Evolutionary conservation across 2,888 invertebrate species (phyloP), one percentile per base, ranked within the genome.

Genomic region (Caenorhabditis parvicauda): DNA sequence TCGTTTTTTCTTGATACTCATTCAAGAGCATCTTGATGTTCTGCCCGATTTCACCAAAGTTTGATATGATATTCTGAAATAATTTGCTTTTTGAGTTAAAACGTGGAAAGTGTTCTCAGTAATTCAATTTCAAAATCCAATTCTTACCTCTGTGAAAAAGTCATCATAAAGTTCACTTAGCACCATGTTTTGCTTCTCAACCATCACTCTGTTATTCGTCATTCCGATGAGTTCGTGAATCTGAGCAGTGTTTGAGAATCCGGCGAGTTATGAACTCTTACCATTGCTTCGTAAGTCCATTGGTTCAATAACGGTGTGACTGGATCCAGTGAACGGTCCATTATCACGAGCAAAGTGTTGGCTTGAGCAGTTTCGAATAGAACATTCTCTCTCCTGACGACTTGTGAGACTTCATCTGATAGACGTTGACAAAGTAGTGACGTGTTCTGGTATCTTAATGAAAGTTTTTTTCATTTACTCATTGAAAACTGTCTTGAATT

Each of bases 281-380:
- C 78, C 98, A 99, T 98, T 1, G 98, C 98, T 83, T 99, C 96
- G 84, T 99, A 99, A 0, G 96, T 98, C 98, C 98, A 99, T 86
- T 93, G 91, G 83, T 91, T 93, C 28, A 99, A 84, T 53, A 99
- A 83, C 0, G 98, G 98, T 0, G 98, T 95, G 6, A 96, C 89
- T 0, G 94, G 90, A 84, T 99, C 98, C 81, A 91, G 91, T 72
- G 91, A 86, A 68, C 98, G 86, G 82, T 99, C 98, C 35, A 99
- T 81, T 63, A 99, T 89, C 29, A 99, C 83, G 55, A 99, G 83
- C 64, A 92, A 84, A 0, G 93, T 65, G 42, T 77, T 73, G 9
- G 32, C 42, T 21, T 54, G 53, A 5, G 55, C 32, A 22, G 49
- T 58, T 41, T 78, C 75, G 56, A 80, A 79, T 2, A 79, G 65